Evolutionary conservation across 2,113 vertebrate species (phyloP).

Genomic region (Ondatra zibethicus): DNA sequence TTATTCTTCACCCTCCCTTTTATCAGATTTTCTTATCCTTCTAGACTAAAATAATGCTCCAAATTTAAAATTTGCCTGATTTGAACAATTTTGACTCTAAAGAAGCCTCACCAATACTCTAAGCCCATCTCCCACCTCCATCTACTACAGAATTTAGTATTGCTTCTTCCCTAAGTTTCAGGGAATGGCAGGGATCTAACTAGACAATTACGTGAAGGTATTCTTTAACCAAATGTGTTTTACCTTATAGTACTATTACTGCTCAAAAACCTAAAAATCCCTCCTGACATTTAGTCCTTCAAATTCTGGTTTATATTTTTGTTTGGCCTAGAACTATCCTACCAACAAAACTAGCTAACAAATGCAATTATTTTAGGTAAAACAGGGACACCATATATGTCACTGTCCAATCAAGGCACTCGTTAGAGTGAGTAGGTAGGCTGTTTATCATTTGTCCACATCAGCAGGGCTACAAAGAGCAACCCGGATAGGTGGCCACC

Average conservation of each 20-base stretch:
- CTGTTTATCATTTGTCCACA: neutral
- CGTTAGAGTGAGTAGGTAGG: neutral
- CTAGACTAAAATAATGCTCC: neutral
- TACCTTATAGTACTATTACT: neutral
- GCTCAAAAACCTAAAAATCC: neutral
- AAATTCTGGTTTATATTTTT: neutral
- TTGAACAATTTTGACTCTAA: neutral
- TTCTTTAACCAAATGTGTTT: neutral
- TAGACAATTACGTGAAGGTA: neutral
- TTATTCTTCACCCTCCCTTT: neutral
- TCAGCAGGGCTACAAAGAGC: neutral
- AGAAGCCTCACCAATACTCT: neutral
- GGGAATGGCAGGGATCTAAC: neutral
- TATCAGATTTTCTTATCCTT: neutral
- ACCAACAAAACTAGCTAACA: neutral
- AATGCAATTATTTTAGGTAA: neutral
- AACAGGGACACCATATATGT: neutral
- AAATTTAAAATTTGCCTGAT: neutral
- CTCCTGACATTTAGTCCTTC: neutral
- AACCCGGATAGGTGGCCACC: neutral
- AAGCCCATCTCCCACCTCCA: neutral
- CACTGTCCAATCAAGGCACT: neutral
- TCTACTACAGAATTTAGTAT: neutral
- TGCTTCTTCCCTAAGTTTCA: neutral
- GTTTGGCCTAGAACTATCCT: neutral